A percentile compares a stretch with the other conserved stretches of the same genome.
Conservation (phyloP, 2,797 vertebrate species). For the Enteromius anoplus region DNA sequence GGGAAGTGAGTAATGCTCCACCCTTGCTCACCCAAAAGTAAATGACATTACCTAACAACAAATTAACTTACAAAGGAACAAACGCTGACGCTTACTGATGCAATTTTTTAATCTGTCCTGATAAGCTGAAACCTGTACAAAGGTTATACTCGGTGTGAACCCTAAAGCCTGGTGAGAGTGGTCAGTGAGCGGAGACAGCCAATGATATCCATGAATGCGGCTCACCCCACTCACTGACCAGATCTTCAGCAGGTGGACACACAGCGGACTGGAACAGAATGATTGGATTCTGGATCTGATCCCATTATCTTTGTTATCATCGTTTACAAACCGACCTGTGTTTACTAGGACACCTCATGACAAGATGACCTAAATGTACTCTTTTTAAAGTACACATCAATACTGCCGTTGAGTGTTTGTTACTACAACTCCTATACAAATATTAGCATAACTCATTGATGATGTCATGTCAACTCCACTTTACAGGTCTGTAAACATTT, state of each 20-base stretch:
- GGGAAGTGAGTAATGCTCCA: neutral
- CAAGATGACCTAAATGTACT: conserved; percentile 4
- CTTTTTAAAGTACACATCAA: neutral
- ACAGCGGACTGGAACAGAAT: conserved; percentile 12
- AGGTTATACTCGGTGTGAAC: conserved; percentile 48
- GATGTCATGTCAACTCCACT: neutral
- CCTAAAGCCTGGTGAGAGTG: conserved; percentile 27
- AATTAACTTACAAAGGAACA: neutral
- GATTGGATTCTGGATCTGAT: conserved; percentile 37
- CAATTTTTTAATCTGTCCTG: conserved; percentile 1
- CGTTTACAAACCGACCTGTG: conserved; percentile 11
- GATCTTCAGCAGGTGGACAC: conserved; percentile 63
- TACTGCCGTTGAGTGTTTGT: neutral
- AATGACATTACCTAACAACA: neutral
- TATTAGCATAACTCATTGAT: neutral
- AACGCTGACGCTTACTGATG: neutral
- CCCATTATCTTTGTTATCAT: conserved; percentile 35
- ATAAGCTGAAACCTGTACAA: conserved; percentile 22
- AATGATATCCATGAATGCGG: conserved; percentile 69
- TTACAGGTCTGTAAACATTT: neutral
- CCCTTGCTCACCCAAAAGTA: neutral
- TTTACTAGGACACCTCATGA: neutral
- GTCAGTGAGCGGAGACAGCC: conserved; percentile 61
- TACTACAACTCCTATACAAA: neutral
- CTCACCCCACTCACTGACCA: conserved; percentile 73